Base-by-base conservation (phyloP, 2,797 vertebrate genomes). In the Lagocephalus sceleratus region DNA sequence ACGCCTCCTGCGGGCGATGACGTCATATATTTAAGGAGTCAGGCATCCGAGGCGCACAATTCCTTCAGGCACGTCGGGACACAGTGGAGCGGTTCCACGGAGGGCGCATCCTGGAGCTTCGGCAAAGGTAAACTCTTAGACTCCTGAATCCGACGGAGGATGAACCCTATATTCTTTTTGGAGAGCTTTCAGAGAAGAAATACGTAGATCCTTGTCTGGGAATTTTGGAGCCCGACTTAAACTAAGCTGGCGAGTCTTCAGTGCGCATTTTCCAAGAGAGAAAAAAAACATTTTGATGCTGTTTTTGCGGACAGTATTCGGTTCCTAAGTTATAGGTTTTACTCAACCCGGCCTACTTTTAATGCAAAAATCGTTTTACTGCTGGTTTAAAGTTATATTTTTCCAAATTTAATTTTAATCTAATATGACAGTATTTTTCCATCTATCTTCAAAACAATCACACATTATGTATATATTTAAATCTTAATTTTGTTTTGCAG, bases 21-120 rank as follows among this genome's bases (percentile, higher is more conserved):
- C 78, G 78, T 82, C 79, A 82, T 62, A 55, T 25, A 65, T 64
- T 69, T 60, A 69, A 65, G 15, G 60, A 59, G 38, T 60, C 60
- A 2, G 39, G 19, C 39, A 32, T 58, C 38, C n/a, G 29, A 23
- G 22, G 26, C 51, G 29, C 52, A n/a, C 23, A 21, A 21, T 41
- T 53, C 63, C 48, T 23, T 20, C 22, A 51, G 57, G 53, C 26
- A 2, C 41, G 17, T 56, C 45, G 0, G 47, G 48, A 15, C 29
- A 0, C 19, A 22, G 2, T 22, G 9, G 38, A 38, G 44, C 3
- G 8, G 12, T 17, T n/a, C 45, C 25, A 52, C 23, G 20, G 50
- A 35, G 26, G 41, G 22, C 35, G 5, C 54, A 47, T 14, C 19
- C 42, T 19, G 42, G 42, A 19, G 42, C 6, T 44, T 12, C 20